phyloP scores from a whole-genome alignment of 2,113 vertebrate species.

The Laticauda colubrina region DNA sequence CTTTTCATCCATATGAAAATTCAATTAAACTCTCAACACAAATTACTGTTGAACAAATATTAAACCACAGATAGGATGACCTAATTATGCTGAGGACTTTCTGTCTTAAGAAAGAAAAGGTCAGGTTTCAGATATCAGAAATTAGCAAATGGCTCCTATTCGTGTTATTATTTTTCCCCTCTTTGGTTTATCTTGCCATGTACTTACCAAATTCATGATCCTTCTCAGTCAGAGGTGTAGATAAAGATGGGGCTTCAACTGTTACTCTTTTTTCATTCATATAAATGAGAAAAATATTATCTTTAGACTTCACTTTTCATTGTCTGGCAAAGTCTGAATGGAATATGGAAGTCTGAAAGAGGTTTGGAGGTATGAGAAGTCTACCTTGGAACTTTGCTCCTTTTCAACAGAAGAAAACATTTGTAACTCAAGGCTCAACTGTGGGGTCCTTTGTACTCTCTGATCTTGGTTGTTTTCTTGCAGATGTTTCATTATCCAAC shows the following conservation, averaged over 20 bases:
- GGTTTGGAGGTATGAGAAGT: neutral
- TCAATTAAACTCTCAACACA: conserved; percentile 56
- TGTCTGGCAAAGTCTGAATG: neutral
- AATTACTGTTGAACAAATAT: conserved; percentile 43
- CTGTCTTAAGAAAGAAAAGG: conserved; percentile 45
- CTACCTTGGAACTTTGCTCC: neutral
- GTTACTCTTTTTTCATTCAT: neutral
- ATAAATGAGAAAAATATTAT: neutral
- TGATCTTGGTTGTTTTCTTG: too few species aligned
- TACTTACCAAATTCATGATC: neutral
- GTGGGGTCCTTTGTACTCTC: too few species aligned
- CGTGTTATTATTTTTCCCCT: too few species aligned
- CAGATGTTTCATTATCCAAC: too few species aligned
- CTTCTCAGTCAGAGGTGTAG: neutral
- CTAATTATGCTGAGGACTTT: conserved; percentile 43
- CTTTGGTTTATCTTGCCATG: neutral
- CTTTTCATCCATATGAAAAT: conserved; percentile 53
- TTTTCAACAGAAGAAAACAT: neutral
- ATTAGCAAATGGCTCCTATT: neutral
- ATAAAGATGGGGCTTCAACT: neutral
- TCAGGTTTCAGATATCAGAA: conserved; percentile 30
- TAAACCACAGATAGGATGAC: conserved; percentile 50
- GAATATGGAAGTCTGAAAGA: neutral
- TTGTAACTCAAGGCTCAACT: too few species aligned
- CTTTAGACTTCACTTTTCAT: neutral